phyloP scores from a whole-genome alignment of 2,113 vertebrate species.

The Elaphurus davidianus region DNA sequence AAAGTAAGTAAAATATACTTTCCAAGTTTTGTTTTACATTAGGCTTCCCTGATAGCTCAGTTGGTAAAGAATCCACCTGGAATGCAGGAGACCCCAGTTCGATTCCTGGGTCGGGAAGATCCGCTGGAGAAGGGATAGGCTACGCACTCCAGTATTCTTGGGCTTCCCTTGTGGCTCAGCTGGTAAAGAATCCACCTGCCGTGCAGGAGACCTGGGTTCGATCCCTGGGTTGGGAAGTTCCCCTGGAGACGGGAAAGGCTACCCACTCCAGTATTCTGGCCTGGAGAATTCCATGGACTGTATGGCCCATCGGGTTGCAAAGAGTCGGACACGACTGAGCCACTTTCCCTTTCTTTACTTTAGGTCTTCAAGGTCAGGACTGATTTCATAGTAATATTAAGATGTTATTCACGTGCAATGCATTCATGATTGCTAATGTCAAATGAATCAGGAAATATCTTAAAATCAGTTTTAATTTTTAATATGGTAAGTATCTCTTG shows the following conservation, averaged over 20 bases:
- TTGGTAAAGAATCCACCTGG: neutral
- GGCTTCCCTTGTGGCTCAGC: neutral
- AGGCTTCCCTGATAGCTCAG: neutral
- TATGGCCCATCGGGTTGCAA: neutral
- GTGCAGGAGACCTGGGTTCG: neutral
- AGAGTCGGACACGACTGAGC: neutral
- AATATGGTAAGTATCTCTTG: neutral
- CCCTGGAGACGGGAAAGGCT: neutral
- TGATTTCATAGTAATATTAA: neutral
- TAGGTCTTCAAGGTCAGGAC: neutral
- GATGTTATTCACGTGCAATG: neutral
- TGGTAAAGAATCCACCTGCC: neutral
- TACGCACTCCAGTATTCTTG: neutral
- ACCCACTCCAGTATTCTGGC: neutral
- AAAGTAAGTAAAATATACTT: neutral
- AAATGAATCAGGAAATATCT: neutral
- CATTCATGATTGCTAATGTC: neutral
- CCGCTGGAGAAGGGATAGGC: neutral
- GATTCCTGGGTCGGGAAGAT: neutral
- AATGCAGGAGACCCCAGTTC: neutral
- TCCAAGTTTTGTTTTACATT: neutral
- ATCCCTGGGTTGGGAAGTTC: neutral
- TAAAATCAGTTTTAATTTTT: neutral
- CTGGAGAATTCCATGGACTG: neutral
- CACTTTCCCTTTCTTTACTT: neutral